A percentile compares a stretch with the other conserved stretches of the same genome.
Evolutionary conservation across 2,113 vertebrate species (phyloP).

Genomic region (Pelecanoides urinatrix): DNA sequence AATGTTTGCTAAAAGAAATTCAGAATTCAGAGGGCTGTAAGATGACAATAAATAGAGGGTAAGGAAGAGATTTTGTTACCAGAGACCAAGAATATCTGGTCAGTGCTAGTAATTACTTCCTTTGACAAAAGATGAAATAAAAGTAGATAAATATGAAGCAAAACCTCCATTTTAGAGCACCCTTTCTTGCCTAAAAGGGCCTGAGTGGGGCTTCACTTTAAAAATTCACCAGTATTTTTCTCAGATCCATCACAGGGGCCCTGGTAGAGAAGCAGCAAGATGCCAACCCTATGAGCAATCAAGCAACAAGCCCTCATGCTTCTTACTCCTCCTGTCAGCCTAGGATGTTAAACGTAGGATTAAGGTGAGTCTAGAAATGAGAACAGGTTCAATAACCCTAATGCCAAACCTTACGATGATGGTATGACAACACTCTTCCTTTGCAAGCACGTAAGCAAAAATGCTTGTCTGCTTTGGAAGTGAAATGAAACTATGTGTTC

Average conservation of each 20-base stretch:
- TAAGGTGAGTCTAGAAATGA: not conserved
- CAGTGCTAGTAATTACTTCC: not conserved
- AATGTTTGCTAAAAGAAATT: not conserved
- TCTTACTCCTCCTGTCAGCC: not conserved
- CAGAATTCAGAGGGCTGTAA: not conserved
- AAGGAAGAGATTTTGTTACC: not conserved
- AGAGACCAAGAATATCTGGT: not conserved
- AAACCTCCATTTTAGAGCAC: not conserved
- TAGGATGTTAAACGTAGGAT: not conserved
- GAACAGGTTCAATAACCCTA: not conserved
- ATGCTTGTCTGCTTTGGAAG: not conserved
- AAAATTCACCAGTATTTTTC: not conserved
- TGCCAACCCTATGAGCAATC: not conserved
- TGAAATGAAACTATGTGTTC: not conserved
- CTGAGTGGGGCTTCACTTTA: not conserved
- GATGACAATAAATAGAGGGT: not conserved
- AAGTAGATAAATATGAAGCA: not conserved
- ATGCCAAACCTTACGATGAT: not conserved
- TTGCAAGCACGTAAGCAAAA: not conserved
- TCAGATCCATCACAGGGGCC: not conserved
- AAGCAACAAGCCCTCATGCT: not conserved
- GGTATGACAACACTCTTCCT: not conserved
- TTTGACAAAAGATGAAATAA: not conserved
- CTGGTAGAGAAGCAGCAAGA: not conserved
- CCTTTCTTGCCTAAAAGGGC: not conserved